These are phyloP conservation scores for Bellardia bayeri DNA, from an alignment of 2,888 invertebrate species.

Conservation along the genomic window DNA sequence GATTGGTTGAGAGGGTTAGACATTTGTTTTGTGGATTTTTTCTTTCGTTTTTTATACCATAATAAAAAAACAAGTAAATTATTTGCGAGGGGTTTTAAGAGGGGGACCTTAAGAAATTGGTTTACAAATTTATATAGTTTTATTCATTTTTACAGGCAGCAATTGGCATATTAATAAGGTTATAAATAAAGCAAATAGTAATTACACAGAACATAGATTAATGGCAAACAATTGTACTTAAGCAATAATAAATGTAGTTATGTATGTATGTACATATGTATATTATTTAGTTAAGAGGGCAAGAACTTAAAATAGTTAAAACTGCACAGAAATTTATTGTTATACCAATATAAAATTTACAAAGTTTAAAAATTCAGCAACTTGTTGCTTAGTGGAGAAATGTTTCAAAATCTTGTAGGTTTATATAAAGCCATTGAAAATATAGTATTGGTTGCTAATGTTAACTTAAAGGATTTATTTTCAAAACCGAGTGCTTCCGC, in stretches of 20 bases:
- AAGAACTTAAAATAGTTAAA: not conserved
- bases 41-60: not conserved
- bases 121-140: not conserved
- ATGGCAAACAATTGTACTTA: not conserved
- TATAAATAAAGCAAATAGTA: conserved; percentile 35
- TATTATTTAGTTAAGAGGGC: too few species aligned
- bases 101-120: not conserved
- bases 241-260: not conserved
- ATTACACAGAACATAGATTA: conserved; percentile 9
- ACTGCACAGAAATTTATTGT: not conserved
- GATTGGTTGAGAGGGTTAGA: conserved; percentile 58
- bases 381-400: too few species aligned
- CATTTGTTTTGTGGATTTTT: conserved; percentile 10
- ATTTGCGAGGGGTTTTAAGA: not conserved
- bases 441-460: too few species aligned
- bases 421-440: too few species aligned
- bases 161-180: conserved; percentile 30
- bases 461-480: too few species aligned
- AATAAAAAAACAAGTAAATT: not conserved
- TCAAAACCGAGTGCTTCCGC: not conserved
- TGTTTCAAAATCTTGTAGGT: too few species aligned
- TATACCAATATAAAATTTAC: too few species aligned
- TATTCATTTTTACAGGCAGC: conserved; percentile 2
- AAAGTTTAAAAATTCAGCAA: too few species aligned
- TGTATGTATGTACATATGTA: not conserved